phyloP scores from a whole-genome alignment of 2,888 invertebrate genomes.

The Hyalella azteca region DNA sequence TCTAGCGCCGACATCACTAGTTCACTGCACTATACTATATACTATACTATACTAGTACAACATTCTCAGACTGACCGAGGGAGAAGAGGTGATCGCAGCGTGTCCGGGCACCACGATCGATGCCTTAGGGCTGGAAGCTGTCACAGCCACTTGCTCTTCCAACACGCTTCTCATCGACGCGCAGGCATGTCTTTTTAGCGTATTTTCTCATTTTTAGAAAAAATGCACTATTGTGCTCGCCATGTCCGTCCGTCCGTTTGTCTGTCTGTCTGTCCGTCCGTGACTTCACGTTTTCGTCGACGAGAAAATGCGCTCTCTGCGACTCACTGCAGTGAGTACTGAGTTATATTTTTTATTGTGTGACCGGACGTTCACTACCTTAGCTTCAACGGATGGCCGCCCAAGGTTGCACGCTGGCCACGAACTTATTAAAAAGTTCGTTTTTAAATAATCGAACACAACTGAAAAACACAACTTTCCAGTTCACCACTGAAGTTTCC shows the following conservation, averaged over 20 bases:
- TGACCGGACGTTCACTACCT: too few species aligned
- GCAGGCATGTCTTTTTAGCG: slow-evolving; percentile 38
- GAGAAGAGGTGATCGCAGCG: background rate
- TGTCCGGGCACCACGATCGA: slow-evolving; percentile 43
- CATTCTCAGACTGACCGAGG: background rate
- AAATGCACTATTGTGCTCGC: too few species aligned
- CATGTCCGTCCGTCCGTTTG: too few species aligned
- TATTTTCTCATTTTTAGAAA: too few species aligned
- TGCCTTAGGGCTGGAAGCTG: slow-evolving; percentile 41
- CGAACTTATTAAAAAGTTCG: background rate
- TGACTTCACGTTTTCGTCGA: too few species aligned
- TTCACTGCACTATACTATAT: background rate
- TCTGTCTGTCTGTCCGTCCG: too few species aligned
- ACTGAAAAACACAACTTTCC: background rate
- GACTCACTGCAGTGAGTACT: too few species aligned
- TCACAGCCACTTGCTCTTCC: slow-evolving; percentile 42
- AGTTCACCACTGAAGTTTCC: background rate
- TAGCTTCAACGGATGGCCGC: too few species aligned
- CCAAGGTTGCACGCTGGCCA: background rate
- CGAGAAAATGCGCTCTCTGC: too few species aligned
- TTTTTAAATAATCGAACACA: background rate
- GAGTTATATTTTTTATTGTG: too few species aligned
- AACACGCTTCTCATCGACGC: slow-evolving; percentile 45
- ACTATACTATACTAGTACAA: background rate
- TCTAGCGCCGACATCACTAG: background rate